Conservation (phyloP, 2,888 invertebrate species). For the Nasonia oneida region DNA sequence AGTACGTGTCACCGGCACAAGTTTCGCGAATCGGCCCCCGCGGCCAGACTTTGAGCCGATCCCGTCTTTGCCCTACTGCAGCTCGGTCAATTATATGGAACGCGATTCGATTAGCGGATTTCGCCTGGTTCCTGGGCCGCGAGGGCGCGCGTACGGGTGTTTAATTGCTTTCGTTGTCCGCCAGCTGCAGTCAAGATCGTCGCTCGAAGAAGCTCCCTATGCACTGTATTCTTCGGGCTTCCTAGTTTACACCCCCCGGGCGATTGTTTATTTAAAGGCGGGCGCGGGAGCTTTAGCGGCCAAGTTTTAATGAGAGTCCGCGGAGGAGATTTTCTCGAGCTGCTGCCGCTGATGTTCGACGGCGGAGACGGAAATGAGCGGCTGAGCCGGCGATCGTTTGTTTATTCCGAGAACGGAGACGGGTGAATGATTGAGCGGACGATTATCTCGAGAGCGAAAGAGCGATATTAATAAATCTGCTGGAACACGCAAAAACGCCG, state of each 20-base stretch:
- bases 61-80: neutral
- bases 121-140: neutral
- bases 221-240: neutral
- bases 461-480: too few relatives aligned
- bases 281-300: neutral
- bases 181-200: neutral
- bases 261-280: neutral
- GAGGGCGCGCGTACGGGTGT: neutral
- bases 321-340: neutral
- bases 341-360: neutral
- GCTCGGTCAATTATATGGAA: constrained; percentile 23
- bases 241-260: neutral
- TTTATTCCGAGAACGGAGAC: neutral
- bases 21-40: neutral
- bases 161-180: too few relatives aligned
- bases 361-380: neutral
- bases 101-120: constrained; percentile 23
- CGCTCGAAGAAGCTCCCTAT: neutral
- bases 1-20: neutral
- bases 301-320: constrained; percentile 8
- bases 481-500: neutral
- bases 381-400: neutral
- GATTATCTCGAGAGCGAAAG: neutral
- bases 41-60: neutral
- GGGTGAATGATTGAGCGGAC: neutral